These are phyloP conservation scores for Bufotes viridis DNA, from an alignment of 2,797 vertebrate species.

Conservation along the genomic window DNA sequence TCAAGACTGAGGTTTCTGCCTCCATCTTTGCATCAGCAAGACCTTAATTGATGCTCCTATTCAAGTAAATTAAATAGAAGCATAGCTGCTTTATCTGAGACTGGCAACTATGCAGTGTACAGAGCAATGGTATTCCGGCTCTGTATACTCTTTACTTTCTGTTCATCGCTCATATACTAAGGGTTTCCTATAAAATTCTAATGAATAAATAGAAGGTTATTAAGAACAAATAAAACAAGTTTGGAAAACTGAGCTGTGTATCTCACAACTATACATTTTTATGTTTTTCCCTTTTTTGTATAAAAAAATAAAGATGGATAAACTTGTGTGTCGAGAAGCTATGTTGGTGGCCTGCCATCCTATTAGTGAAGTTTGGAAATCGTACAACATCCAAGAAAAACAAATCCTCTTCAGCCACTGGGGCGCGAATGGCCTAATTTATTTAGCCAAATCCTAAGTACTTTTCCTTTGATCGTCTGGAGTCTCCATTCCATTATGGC, in stretches of 20 bases:
- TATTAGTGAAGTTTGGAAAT: constrained; percentile 32
- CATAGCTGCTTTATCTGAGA: too few relatives aligned
- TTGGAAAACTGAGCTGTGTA: background rate
- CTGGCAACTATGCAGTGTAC: too few relatives aligned
- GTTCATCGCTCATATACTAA: background rate
- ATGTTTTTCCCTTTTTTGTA: background rate
- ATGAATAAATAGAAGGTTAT: background rate
- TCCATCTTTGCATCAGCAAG: too few relatives aligned
- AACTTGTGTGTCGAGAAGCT: background rate
- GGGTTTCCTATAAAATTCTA: background rate
- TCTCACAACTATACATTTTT: background rate
- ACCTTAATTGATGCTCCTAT: too few relatives aligned
- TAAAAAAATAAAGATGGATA: background rate
- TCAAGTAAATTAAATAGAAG: too few relatives aligned
- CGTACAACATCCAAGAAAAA: constrained; percentile 35
- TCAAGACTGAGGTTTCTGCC: too few relatives aligned
- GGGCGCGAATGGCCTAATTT: constrained; percentile 31
- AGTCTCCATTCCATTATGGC: constrained; percentile 36
- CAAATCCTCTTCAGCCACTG: constrained; percentile 45
- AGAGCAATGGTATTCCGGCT: too few relatives aligned
- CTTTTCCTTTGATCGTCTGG: constrained; percentile 47
- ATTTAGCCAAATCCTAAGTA: constrained; percentile 44
- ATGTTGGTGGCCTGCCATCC: constrained; percentile 44
- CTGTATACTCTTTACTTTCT: too few relatives aligned
- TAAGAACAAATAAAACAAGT: constrained; percentile 19